These are phyloP conservation scores for Smutsia gigantea DNA, from an alignment of 2,797 vertebrate species.

Conservation along the genomic window DNA sequence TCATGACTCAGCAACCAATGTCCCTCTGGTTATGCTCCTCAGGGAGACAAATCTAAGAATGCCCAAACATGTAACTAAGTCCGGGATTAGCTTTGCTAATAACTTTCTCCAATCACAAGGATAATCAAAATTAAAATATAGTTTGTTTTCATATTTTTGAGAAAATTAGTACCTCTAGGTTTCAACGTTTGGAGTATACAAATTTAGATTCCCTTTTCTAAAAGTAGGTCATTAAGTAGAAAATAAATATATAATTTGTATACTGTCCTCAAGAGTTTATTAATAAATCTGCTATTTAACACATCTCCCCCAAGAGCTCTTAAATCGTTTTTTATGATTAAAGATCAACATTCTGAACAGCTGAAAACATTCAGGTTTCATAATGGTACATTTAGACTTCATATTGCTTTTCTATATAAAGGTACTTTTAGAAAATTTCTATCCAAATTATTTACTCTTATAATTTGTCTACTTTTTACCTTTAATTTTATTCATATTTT, in stretches of 20 bases:
- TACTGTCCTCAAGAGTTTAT: neutral
- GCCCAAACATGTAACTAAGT: neutral
- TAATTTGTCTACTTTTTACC: neutral
- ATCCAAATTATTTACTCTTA: neutral
- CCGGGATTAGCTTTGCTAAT: neutral
- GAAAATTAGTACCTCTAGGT: neutral
- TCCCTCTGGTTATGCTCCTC: neutral
- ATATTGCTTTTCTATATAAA: neutral
- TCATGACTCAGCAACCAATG: neutral
- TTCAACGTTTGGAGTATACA: neutral
- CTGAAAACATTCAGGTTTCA: constrained; percentile 9
- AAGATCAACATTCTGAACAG: neutral
- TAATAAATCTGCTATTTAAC: neutral
- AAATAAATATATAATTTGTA: neutral
- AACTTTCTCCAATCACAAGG: neutral
- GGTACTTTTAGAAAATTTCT: neutral
- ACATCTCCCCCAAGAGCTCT: neutral
- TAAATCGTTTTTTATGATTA: neutral
- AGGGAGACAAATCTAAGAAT: neutral
- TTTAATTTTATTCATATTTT: neutral
- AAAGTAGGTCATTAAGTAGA: neutral
- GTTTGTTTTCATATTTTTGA: neutral
- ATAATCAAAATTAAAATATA: neutral
- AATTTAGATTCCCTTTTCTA: neutral
- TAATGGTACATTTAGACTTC: neutral